These are phyloP conservation scores for Semicossyphus pulcher DNA, from an alignment of 2,113 vertebrate species.

Conservation along the genomic window DNA sequence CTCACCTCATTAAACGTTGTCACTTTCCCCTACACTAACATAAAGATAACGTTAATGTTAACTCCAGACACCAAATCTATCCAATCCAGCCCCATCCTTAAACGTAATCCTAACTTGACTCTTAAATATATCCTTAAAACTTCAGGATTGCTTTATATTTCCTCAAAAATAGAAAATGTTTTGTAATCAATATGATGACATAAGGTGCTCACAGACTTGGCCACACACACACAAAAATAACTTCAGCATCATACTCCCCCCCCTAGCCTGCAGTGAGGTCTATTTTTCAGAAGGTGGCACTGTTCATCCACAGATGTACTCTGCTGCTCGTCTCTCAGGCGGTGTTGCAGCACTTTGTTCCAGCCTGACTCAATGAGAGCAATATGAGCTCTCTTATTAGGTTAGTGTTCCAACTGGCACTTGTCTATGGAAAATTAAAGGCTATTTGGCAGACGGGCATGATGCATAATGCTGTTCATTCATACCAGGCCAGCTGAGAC, in stretches of 20 bases:
- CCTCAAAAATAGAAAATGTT: not conserved
- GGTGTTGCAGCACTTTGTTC: not conserved
- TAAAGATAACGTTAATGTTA: not conserved
- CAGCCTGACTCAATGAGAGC: not conserved
- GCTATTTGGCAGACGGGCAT: conserved; percentile 32
- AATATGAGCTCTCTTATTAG: conserved; percentile 18
- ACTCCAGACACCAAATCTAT: not conserved
- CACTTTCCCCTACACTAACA: not conserved
- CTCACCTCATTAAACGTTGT: not conserved
- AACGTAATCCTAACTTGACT: not conserved
- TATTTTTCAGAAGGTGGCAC: conserved; percentile 63
- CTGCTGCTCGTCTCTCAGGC: not conserved
- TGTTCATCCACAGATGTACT: conserved; percentile 25
- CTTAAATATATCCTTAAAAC: not conserved
- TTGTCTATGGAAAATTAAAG: conserved; percentile 49
- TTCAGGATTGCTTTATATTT: not conserved
- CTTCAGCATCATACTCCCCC: not conserved
- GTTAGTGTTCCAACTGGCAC: conserved; percentile 40
- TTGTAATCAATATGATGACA: not conserved
- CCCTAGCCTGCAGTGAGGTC: not conserved
- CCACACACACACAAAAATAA: conserved; percentile 8
- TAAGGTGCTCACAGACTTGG: not conserved
- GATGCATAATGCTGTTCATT: conserved; percentile 39
- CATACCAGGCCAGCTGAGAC: conserved; percentile 17
- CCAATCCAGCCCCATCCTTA: too few species aligned